Conservation (phyloP, 2,113 vertebrate species). For the Vidua macroura region DNA sequence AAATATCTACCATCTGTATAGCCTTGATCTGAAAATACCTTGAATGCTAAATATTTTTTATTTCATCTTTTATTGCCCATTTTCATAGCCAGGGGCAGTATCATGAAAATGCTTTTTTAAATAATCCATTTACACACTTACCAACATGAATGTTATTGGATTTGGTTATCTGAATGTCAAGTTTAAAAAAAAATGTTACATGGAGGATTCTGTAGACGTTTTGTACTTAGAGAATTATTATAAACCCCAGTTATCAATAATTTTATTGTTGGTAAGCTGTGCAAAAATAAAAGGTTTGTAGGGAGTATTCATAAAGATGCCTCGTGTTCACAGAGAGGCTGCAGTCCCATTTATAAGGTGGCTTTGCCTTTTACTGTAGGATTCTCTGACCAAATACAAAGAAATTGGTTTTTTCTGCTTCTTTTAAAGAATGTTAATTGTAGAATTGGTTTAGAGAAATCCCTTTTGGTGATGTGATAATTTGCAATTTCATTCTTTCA, state of each 20-base stretch:
- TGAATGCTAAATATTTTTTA: background rate
- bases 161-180: background rate
- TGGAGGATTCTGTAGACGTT: background rate
- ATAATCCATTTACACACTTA: background rate
- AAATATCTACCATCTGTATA: background rate
- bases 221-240: background rate
- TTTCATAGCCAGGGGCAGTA: background rate
- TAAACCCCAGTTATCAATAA: background rate
- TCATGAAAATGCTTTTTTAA: background rate
- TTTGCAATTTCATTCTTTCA: background rate
- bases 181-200: background rate
- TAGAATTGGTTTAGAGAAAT: background rate
- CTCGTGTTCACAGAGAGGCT: background rate
- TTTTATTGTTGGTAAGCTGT: background rate
- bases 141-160: background rate
- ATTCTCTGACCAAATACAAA: background rate
- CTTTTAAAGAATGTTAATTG: background rate
- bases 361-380: background rate
- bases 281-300: background rate
- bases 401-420: background rate
- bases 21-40: background rate
- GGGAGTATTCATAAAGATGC: background rate
- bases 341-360: background rate
- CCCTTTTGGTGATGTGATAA: background rate
- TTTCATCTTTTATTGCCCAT: background rate